Evolutionary conservation across 1,140 invertebrate genomes (phyloP), one percentile per base, ranked within the genome.

Genomic region (Nilaparvata lugens): DNA sequence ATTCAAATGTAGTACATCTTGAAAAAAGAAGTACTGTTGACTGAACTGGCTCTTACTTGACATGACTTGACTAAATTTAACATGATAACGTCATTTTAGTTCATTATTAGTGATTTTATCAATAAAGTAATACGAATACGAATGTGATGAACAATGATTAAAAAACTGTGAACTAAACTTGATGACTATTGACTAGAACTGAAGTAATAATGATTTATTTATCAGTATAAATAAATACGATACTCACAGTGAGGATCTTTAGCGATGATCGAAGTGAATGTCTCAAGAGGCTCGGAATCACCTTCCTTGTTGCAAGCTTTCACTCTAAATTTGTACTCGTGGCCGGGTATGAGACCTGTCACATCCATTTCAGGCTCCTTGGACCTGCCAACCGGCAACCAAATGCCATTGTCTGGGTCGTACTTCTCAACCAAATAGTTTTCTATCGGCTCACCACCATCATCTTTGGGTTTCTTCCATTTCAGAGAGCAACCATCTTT

Each of bases 391-490:
- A 91, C 87, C 16, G 91, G 91, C 58, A 95, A 69, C 93, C 93
- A 95, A 58, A 91, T 80, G 9, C 92, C 91, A 19, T 89, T 91
- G 64, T 94, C 91, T 3, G 90, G 83, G 75, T 95, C 93, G 72
- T 89, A 90, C 73, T 98, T 99, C 75, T 99, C 97, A 14, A 99
- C 88, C 48, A 97, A 78, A 74, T 99, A 99, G 35, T 85, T 87
- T 68, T 95, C 92, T 65, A 98, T 87, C 2, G 93, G 93, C 71
- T 95, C 88, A 9, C 97, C 97, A 60, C 97, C 97, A 73, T 98
- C 95, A 73, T 99, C 96, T 71, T 94, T 97, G 1, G 95, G 95
- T 74, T 91, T 88, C 72, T 97, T 96, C 97, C 97, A 99, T 71
- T 93, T 93, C 2, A 99, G 80, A 58, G 89, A 97, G 75, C 93